phyloP scores from a whole-genome alignment of 2,113 vertebrate species.

The Dromaius novaehollandiae region DNA sequence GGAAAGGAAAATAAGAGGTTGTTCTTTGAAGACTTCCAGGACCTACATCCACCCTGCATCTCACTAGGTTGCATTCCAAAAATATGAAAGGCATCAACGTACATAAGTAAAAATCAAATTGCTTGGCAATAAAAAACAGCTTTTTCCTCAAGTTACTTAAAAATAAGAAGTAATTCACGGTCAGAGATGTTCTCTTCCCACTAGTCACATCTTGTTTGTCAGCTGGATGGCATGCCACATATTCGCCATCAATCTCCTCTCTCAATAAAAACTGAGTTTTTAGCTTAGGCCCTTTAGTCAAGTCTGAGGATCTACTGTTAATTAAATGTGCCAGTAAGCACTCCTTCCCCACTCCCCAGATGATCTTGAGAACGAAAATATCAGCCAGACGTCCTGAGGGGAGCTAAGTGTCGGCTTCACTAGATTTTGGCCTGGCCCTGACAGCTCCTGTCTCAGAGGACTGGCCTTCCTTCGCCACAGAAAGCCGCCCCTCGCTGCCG shows the following conservation, averaged over 20 bases:
- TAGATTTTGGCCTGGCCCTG: background rate
- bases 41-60: background rate
- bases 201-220: background rate
- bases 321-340: background rate
- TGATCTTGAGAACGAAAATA: background rate
- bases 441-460: background rate
- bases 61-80: background rate
- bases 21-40: background rate
- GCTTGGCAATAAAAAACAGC: background rate
- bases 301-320: background rate
- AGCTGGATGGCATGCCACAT: background rate
- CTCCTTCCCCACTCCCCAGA: background rate
- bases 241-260: background rate
- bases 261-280: background rate
- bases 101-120: background rate
- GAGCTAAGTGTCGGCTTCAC: background rate
- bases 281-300: background rate
- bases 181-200: background rate
- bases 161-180: background rate
- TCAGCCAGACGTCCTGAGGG: background rate
- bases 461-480: background rate
- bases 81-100: background rate
- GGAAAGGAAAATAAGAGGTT: background rate
- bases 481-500: background rate
- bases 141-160: background rate